Percentiles rank a stretch among this genome's conserved stretches.
phyloP scores from a whole-genome alignment of 2,888 invertebrate genomes.

The Torymus aiolomorphi region DNA sequence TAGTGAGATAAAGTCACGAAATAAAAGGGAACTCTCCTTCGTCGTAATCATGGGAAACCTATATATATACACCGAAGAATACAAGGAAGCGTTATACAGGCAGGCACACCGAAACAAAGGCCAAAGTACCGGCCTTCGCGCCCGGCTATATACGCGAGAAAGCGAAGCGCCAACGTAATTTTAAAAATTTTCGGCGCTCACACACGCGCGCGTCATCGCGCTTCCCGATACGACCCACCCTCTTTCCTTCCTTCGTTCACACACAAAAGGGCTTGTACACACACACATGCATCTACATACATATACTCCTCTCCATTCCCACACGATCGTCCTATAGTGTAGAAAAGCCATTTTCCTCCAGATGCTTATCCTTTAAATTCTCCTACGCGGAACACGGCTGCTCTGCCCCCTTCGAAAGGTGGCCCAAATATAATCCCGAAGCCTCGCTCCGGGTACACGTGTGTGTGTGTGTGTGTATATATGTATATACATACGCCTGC shows the following conservation, averaged over 20 bases:
- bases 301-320: too few relatives aligned
- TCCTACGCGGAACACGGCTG: too few relatives aligned
- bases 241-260: too few relatives aligned
- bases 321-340: too few relatives aligned
- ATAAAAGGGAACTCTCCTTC: background rate
- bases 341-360: too few relatives aligned
- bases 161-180: slow-evolving; percentile 29
- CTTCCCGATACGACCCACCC: background rate
- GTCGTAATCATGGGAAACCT: slow-evolving; percentile 30
- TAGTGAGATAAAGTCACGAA: too few relatives aligned
- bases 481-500: slow-evolving; percentile 12
- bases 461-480: too few relatives aligned
- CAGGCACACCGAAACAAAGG: slow-evolving; percentile 6
- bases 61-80: slow-evolving; percentile 1
- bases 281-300: too few relatives aligned
- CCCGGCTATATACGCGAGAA: too few relatives aligned
- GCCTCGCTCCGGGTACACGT: background rate
- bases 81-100: slow-evolving; percentile 6
- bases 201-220: background rate
- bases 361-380: too few relatives aligned
- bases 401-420: background rate
- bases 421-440: slow-evolving; percentile 34
- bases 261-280: too few relatives aligned
- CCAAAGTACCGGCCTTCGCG: background rate
- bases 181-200: slow-evolving; percentile 33